Base-by-base conservation (phyloP, 2,797 vertebrate genomes). In the Crenichthys baileyi region DNA sequence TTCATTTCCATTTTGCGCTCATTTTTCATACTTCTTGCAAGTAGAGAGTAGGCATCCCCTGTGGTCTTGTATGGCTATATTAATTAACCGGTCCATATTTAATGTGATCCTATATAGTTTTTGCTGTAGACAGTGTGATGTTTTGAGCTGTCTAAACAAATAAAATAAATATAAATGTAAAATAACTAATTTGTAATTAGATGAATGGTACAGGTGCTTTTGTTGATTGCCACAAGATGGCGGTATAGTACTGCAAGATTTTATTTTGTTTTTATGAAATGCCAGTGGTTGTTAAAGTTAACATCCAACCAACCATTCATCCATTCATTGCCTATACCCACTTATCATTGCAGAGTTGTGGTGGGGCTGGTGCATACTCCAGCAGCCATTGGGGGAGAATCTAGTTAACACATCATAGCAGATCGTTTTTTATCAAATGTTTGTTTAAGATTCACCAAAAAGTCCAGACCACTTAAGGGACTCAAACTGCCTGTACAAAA, bases 161-260 rank as follows among this genome's bases (percentile, higher is more conserved):
- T 2, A 2, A 20, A 44, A 44, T 13, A 44, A 15, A 44, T n/a
- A 2, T n/a, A 41, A 24, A 24, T 44, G 1, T 44, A 70, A 44
- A 44, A 70, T 70, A 46, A 29, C 13, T n/a, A 1, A 22, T 44
- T 24, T 44, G 4, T 12, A 44, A 68, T 68, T 68, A 7, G 36
- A 36, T 65, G 18, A 39, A 44, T 68, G 15, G 18, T 22, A 36
- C 15, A 67, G n/a, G 4, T 36, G 18, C 22, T 7, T 81, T 9
- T 20, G 5, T 60, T 39, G 0, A 1, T 29, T 15, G 18, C 90
- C 94, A 84, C 85, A 72, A 89, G 92, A 80, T 92, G 91, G 92
- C 89, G 83, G 84, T 80, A 91, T 13, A 79, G 39, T 53, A 20
- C n/a, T 5, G 26, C 26, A 50, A n/a, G 22, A n/a, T 44, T n/a